phyloP scores from a whole-genome alignment of 2,888 invertebrate genomes.

The Congeria kusceri region DNA sequence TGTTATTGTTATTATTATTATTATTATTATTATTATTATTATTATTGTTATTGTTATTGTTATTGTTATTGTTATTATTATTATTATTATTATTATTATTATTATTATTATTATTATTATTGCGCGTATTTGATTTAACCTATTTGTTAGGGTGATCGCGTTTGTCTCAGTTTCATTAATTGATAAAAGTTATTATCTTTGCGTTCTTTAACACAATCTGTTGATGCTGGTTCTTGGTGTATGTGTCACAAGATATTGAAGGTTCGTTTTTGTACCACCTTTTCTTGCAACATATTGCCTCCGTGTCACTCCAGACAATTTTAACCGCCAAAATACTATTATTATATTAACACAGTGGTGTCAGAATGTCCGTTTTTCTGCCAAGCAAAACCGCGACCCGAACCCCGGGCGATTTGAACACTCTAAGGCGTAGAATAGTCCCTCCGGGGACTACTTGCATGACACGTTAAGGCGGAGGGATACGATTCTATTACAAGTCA shows the following conservation, averaged over 20 bases:
- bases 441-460: slow-evolving; percentile 25
- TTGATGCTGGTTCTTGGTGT: neutral
- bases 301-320: slow-evolving; percentile 28
- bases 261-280: neutral
- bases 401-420: slow-evolving; percentile 17
- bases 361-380: slow-evolving; percentile 31
- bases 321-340: slow-evolving; percentile 37
- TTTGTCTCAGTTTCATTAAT: too few relatives aligned
- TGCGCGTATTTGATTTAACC: too few relatives aligned
- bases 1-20: too few relatives aligned
- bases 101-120: too few relatives aligned
- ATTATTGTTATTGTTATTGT: too few relatives aligned
- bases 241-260: neutral
- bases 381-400: slow-evolving; percentile 20
- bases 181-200: neutral
- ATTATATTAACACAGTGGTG: slow-evolving; percentile 37
- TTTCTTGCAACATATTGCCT: slow-evolving; percentile 45
- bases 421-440: slow-evolving; percentile 42
- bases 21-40: too few relatives aligned
- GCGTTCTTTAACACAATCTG: slow-evolving; percentile 11
- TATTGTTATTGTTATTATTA: too few relatives aligned
- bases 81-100: too few relatives aligned
- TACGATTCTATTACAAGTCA: slow-evolving; percentile 36
- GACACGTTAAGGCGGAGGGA: slow-evolving; percentile 23
- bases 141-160: too few relatives aligned